phyloP scores from a whole-genome alignment of 2,113 vertebrate species.

The Pipa parva region DNA sequence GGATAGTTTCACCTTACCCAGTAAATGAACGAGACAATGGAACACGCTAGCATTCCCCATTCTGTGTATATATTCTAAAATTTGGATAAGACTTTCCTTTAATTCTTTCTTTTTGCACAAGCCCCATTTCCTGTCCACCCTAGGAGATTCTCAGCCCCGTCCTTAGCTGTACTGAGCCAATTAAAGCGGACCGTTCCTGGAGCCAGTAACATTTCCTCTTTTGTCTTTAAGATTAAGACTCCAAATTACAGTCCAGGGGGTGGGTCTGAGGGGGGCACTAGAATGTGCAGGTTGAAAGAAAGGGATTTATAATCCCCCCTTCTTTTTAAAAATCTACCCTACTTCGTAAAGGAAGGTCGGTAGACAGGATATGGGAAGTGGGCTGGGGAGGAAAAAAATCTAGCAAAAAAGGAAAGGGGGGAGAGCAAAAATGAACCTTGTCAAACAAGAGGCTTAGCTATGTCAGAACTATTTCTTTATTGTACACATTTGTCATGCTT shows the following conservation, averaged over 20 bases:
- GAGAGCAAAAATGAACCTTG: slow-evolving; percentile 74
- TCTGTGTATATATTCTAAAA: not conserved
- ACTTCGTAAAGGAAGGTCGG: slow-evolving; percentile 73
- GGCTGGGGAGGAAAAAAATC: slow-evolving; percentile 54
- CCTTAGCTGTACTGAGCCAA: slow-evolving; percentile 49
- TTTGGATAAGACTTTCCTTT: not conserved
- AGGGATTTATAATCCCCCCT: slow-evolving; percentile 70
- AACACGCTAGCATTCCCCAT: not conserved
- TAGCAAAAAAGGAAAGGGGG: slow-evolving; percentile 48
- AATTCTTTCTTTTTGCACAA: not conserved
- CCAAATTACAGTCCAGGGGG: slow-evolving; percentile 53
- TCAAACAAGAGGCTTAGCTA: slow-evolving; percentile 85
- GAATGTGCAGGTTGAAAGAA: slow-evolving; percentile 55
- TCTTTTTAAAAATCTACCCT: slow-evolving; percentile 68
- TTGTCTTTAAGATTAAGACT: slow-evolving; percentile 63
- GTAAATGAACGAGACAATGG: too few relatives aligned
- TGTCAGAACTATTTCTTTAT: slow-evolving; percentile 71
- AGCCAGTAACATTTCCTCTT: slow-evolving; percentile 45
- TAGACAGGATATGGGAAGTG: slow-evolving; percentile 28
- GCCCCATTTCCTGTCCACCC: slow-evolving; percentile 32
- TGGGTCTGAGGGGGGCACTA: slow-evolving; percentile 44
- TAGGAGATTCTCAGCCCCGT: slow-evolving; percentile 39
- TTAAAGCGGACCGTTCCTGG: slow-evolving; percentile 50
- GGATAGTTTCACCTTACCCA: too few relatives aligned
- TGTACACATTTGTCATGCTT: slow-evolving; percentile 86